Evolutionary conservation across 2,888 invertebrate genomes (phyloP), one percentile per base, ranked within the genome.

Genomic region (Melipona bicolor): DNA sequence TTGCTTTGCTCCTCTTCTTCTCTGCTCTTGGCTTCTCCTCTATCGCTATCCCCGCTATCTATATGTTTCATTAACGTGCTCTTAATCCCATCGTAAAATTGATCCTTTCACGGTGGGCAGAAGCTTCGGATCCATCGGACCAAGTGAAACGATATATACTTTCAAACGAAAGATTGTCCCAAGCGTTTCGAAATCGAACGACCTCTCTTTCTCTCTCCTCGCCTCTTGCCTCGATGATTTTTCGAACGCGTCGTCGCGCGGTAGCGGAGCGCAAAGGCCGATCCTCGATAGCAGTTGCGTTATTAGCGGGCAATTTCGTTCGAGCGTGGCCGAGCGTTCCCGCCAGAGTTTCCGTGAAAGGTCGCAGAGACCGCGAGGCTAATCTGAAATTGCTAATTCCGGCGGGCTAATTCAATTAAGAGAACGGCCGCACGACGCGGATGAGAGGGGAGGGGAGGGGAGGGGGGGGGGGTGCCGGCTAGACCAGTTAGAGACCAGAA

Each of bases 371-470:
- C 79, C 76, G 73, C 78, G 77, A 79, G 89, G 90, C 90, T 92
- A 91, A 93, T 93, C 92, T 90, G 91, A 93, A 93, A 94, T 93
- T 92, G 92, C 92, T 92, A 93, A 93, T 93, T 93, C 92, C 92
- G 91, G 91, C 89, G 88, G 91, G 92, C 93, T 93, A 92, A 94
- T 94, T 94, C 92, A 94, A 94, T 94, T 94, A 93, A 92, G 92
- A 92, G 93, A 93, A 93, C 90, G 91, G 91, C 87, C 85, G 72
- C 50, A 61, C 78, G 88, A 79, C 79, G 81, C 79, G 79, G 83
- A 56, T 56, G 79, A 84, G 84, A 84, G 83, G 27, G 27, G 1
- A 1, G 24, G 1, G 83, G 77, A n/a, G n/a, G n/a, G n/a, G n/a
- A n/a, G n/a, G n/a, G n/a, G n/a, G n/a, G n/a, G n/a, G n/a, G n/a